Conservation (phyloP, 1,140 invertebrate species). For the Globodera rostochiensis region DNA sequence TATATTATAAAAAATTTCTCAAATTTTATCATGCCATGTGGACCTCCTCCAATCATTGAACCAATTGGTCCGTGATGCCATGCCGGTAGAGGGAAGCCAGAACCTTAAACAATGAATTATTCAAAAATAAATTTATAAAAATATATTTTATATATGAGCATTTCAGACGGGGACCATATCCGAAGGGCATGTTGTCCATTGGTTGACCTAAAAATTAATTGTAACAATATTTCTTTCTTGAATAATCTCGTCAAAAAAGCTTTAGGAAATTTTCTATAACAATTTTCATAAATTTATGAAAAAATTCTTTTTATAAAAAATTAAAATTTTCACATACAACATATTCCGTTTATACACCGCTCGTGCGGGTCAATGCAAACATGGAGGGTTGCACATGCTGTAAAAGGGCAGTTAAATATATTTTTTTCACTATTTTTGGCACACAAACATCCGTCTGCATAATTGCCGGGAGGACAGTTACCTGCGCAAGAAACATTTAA, state of each 20-base stretch:
- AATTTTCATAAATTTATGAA: neutral
- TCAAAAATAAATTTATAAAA: neutral
- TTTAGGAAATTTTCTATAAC: neutral
- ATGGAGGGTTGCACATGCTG: slow-evolving; percentile 7
- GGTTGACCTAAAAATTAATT: neutral
- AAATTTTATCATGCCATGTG: neutral
- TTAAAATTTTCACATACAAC: neutral
- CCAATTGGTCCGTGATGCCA: slow-evolving; percentile 1
- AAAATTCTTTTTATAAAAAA: neutral
- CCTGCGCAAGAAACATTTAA: no score
- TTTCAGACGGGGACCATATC: neutral
- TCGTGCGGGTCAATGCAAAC: slow-evolving; percentile 5
- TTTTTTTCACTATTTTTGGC: no score
- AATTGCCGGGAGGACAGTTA: no score
- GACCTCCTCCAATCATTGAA: neutral
- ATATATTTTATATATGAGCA: neutral
- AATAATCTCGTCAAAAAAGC: no score
- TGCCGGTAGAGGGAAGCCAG: neutral
- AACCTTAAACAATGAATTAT: neutral
- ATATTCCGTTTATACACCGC: neutral
- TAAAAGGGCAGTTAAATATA: neutral
- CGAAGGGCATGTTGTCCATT: slow-evolving; percentile 4
- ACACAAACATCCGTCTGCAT: no score
- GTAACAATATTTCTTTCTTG: neutral
- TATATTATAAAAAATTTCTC: neutral